phyloP scores from a whole-genome alignment of 2,797 vertebrate genomes.

The Spea hammondii region DNA sequence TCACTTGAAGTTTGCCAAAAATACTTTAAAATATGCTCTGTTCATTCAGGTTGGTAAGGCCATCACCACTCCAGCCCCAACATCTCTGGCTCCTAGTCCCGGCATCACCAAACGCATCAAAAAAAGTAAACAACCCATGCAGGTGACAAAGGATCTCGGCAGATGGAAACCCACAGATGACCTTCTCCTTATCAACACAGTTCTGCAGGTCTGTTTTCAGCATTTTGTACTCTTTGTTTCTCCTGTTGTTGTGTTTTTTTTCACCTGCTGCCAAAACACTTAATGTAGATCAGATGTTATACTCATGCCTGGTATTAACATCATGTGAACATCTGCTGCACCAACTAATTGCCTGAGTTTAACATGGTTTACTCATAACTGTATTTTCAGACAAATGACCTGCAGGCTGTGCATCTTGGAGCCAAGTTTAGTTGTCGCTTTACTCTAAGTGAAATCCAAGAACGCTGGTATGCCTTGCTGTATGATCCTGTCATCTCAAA shows the following conservation, averaged over 20 bases:
- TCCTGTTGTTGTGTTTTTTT: background rate
- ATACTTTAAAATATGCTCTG: too few relatives aligned
- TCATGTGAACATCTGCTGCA: too few relatives aligned
- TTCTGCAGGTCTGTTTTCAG: slow-evolving; percentile 79
- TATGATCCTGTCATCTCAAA: slow-evolving; percentile 96
- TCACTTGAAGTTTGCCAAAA: too few relatives aligned
- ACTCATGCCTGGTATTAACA: too few relatives aligned
- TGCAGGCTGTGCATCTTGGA: slow-evolving; percentile 88
- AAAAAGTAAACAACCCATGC: slow-evolving; percentile 92
- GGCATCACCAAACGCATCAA: slow-evolving; percentile 88
- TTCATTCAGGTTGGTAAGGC: slow-evolving; percentile 79
- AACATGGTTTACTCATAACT: background rate
- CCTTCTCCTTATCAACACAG: slow-evolving; percentile 89
- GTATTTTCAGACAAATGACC: slow-evolving; percentile 83
- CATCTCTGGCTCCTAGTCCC: slow-evolving; percentile 77
- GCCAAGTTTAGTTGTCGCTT: slow-evolving; percentile 98
- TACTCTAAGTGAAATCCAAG: slow-evolving; percentile 89
- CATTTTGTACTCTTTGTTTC: background rate
- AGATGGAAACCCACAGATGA: slow-evolving; percentile 92
- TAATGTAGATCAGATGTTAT: too few relatives aligned
- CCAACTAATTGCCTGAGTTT: too few relatives aligned
- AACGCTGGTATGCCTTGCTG: slow-evolving; percentile 92
- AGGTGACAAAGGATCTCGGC: slow-evolving; percentile 91
- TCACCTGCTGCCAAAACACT: too few relatives aligned
- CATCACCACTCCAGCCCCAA: slow-evolving; percentile 72